Percentiles rank a stretch among this genome's conserved stretches.
Evolutionary conservation across 2,888 invertebrate species (phyloP).

Genomic region (Pachymerium ferrugineum): DNA sequence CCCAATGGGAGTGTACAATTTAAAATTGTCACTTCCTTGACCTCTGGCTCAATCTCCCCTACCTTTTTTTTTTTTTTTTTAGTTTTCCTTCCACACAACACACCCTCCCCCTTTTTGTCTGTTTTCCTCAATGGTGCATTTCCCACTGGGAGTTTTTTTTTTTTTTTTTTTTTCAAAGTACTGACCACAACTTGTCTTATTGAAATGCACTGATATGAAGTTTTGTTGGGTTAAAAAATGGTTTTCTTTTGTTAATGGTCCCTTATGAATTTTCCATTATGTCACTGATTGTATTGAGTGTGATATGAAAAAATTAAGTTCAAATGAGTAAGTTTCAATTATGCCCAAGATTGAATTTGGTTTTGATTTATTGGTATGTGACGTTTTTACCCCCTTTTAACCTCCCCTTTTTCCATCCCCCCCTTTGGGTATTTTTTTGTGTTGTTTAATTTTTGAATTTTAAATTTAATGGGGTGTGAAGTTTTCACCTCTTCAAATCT

Average conservation of each 20-base stretch:
- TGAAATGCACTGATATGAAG: background rate
- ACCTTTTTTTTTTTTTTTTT: background rate
- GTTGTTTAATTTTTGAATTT: background rate
- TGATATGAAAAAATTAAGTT: slow-evolving; percentile 32
- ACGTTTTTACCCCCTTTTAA: background rate
- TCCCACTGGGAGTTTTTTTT: background rate
- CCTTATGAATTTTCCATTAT: slow-evolving; percentile 4
- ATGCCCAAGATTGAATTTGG: background rate
- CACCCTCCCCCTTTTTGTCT: background rate
- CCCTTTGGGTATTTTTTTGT: slow-evolving; percentile 8
- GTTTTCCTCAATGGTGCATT: slow-evolving; percentile 3
- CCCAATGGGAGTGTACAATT: slow-evolving; percentile 15
- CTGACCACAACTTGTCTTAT: background rate
- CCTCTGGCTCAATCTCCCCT: slow-evolving; percentile 7
- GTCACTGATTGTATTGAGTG: background rate
- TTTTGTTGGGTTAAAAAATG: background rate
- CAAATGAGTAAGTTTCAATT: slow-evolving; percentile 30
- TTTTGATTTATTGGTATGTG: slow-evolving; percentile 17
- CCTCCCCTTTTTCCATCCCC: background rate
- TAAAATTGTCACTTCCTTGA: slow-evolving; percentile 13
- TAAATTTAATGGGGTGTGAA: slow-evolving; percentile 21
- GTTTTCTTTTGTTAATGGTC: background rate
- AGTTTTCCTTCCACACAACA: background rate
- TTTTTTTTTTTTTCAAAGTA: background rate
- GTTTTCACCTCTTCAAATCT: background rate